Evolutionary conservation across 1,140 invertebrate genomes (phyloP).

Genomic region (Drosophila nebulosa): DNA sequence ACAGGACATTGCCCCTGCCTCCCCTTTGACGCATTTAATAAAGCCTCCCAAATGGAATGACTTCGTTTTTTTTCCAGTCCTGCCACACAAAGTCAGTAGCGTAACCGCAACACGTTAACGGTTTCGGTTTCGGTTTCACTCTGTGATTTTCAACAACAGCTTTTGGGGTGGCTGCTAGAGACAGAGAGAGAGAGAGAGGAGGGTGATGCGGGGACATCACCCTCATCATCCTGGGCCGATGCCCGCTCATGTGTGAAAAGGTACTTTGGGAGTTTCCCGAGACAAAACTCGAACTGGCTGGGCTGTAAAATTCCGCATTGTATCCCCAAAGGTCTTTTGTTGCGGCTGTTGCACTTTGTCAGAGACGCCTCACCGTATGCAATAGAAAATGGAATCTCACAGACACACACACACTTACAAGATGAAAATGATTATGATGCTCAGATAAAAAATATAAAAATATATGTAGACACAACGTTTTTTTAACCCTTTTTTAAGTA

Average conservation of each 20-base stretch:
- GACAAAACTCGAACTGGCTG: conserved; percentile 7
- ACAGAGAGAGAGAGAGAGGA: not conserved
- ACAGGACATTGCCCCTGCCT: conserved; percentile 56
- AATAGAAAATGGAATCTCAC: conserved; percentile 7
- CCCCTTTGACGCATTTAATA: conserved; percentile 65
- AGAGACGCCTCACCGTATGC: conserved; percentile 3
- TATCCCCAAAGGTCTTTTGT: conserved; percentile 15
- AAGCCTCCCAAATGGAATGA: conserved; percentile 76
- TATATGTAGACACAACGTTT: not conserved
- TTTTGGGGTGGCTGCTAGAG: conserved; percentile 5
- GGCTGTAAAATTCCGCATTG: not conserved
- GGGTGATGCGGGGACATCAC: conserved; percentile 3
- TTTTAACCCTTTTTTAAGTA: not conserved
- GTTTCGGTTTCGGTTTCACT: conserved; percentile 77
- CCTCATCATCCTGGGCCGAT: conserved; percentile 22
- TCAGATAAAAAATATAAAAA: not conserved
- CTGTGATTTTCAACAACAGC: conserved; percentile 72
- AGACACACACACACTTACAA: not conserved
- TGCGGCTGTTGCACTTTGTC: conserved; percentile 36
- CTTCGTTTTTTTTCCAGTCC: conserved; percentile 28
- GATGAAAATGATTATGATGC: not conserved
- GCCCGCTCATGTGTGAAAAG: conserved; percentile 78
- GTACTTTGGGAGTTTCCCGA: conserved; percentile 57
- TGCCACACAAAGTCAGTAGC: conserved; percentile 64
- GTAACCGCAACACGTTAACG: conserved; percentile 80